Evolutionary conservation across 1,140 invertebrate species (phyloP).

Genomic region (Odontomachus brunneus): DNA sequence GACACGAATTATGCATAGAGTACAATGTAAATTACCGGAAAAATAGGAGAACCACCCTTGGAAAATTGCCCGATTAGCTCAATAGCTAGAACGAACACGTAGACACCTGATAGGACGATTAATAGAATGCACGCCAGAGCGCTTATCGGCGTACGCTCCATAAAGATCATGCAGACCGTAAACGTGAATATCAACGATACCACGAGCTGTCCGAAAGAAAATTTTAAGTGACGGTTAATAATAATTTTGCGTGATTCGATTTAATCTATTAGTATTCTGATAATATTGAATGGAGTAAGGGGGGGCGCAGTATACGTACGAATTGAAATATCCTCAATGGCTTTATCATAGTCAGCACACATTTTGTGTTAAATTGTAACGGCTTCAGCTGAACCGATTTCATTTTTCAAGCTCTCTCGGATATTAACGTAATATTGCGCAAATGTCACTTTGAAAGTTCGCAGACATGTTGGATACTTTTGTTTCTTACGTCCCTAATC

Average conservation of each 20-base stretch:
- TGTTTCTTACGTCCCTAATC: slow-evolving; percentile 29
- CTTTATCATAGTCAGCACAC: slow-evolving; percentile 48
- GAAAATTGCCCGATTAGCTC: slow-evolving; percentile 77
- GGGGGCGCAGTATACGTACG: slow-evolving; percentile 62
- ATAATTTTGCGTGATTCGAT: background rate
- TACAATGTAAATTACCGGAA: slow-evolving; percentile 71
- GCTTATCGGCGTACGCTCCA: slow-evolving; percentile 29
- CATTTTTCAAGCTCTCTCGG: background rate
- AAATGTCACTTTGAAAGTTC: slow-evolving; percentile 17
- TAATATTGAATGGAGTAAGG: background rate
- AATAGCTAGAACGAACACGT: slow-evolving; percentile 74
- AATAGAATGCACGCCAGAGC: slow-evolving; percentile 71
- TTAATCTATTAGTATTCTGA: background rate
- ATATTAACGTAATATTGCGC: background rate
- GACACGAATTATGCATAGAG: background rate
- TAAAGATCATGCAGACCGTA: slow-evolving; percentile 69
- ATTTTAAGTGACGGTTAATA: slow-evolving; percentile 9
- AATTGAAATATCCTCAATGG: slow-evolving; percentile 77
- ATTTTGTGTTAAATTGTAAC: background rate
- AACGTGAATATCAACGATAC: slow-evolving; percentile 73
- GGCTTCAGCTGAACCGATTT: background rate
- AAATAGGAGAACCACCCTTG: slow-evolving; percentile 55
- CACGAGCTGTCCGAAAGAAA: slow-evolving; percentile 54
- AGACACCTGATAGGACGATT: slow-evolving; percentile 70
- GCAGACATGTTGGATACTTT: slow-evolving; percentile 9